These are phyloP conservation scores for Microctenopoma lineatum DNA, from an alignment of 2,797 vertebrate species.

Conservation along the genomic window DNA sequence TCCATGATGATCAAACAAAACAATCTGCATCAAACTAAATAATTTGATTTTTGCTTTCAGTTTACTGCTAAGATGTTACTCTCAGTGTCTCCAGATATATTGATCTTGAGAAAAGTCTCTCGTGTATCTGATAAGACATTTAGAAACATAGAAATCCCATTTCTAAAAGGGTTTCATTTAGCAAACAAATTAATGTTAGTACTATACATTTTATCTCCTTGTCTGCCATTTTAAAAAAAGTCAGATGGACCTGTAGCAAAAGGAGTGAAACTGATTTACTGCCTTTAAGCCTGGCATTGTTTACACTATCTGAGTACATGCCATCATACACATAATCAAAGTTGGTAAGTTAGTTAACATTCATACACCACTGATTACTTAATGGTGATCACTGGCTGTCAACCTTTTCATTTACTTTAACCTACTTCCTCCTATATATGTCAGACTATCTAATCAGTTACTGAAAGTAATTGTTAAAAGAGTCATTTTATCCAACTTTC, in stretches of 20 bases:
- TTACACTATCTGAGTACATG: neutral
- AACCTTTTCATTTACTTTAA: conserved; percentile 21
- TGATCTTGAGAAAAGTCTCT: neutral
- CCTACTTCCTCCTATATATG: conserved; percentile 17
- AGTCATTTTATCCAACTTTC: conserved; percentile 37
- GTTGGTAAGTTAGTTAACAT: too few relatives aligned
- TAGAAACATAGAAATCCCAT: too few relatives aligned
- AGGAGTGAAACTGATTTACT: too few relatives aligned
- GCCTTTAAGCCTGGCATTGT: neutral
- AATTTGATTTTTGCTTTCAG: neutral
- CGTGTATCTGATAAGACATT: too few relatives aligned
- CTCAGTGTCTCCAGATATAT: neutral
- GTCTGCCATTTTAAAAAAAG: neutral
- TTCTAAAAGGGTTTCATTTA: too few relatives aligned
- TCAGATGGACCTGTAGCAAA: neutral
- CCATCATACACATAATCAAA: neutral
- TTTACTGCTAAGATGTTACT: neutral
- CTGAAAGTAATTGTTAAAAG: too few relatives aligned
- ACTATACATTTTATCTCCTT: neutral
- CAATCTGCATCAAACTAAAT: neutral
- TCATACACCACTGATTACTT: neutral
- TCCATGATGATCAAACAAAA: neutral
- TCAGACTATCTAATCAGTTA: neutral
- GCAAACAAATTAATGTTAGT: too few relatives aligned
- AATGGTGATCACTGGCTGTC: conserved; percentile 16